Conservation (phyloP, 2,888 invertebrate species). For the Mesorhabditis belari region DNA sequence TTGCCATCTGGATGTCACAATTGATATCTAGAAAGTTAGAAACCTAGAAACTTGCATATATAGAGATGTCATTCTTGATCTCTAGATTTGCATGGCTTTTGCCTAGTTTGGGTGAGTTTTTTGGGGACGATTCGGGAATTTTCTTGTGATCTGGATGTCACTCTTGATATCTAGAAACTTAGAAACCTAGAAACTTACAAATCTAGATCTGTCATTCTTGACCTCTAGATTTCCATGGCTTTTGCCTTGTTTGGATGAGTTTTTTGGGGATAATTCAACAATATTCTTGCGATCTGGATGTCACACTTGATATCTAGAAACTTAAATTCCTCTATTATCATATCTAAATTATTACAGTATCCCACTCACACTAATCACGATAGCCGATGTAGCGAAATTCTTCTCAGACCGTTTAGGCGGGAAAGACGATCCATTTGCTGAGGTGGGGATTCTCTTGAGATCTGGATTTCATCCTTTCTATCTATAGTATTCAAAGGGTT, state of each 20-base stretch:
- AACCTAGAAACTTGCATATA: no score
- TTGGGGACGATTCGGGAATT: conserved; percentile 35
- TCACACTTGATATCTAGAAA: background rate
- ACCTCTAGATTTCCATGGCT: background rate
- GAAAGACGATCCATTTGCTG: conserved; percentile 18
- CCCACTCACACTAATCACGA: conserved; percentile 50
- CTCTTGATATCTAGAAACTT: no score
- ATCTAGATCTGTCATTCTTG: background rate
- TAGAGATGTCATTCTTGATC: background rate
- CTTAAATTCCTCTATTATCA: no score
- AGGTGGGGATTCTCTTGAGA: conserved; percentile 3
- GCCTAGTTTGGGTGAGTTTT: conserved; percentile 19
- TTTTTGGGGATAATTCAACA: background rate
- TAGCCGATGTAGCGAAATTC: conserved; percentile 51
- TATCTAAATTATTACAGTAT: conserved; percentile 25
- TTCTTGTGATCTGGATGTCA: no score
- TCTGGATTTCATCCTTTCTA: background rate
- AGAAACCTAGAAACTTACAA: no score
- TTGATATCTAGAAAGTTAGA: no score
- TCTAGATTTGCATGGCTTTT: background rate
- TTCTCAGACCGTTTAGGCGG: conserved; percentile 36
- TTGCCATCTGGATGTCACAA: no score
- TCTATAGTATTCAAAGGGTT: background rate
- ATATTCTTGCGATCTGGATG: background rate
- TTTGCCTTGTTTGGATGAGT: background rate